Evolutionary conservation across 2,113 vertebrate species (phyloP).

Genomic region (Otis tarda): DNA sequence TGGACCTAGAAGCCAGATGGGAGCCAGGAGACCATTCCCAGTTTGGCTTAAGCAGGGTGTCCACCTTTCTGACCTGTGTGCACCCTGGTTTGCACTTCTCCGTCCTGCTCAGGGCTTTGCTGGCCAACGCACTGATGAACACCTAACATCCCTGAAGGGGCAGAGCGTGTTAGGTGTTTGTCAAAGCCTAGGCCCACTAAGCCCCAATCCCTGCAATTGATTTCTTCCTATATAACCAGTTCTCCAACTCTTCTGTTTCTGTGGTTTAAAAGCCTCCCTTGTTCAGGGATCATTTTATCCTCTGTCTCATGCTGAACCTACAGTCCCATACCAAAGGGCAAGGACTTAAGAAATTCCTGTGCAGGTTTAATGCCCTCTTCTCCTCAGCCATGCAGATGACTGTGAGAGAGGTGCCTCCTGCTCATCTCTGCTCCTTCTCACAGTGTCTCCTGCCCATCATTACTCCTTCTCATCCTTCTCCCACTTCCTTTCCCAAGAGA

Average conservation of each 20-base stretch:
- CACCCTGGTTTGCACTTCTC: background rate
- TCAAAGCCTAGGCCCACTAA: background rate
- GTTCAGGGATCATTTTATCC: background rate
- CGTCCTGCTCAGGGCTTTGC: background rate
- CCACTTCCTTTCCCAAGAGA: background rate
- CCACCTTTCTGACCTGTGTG: background rate
- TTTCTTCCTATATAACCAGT: background rate
- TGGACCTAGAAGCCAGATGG: background rate
- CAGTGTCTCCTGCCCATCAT: background rate
- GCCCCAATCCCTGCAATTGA: fast-evolving
- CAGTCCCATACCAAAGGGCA: background rate
- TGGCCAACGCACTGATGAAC: background rate
- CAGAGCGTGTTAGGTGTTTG: background rate
- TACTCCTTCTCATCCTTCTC: background rate
- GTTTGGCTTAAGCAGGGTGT: background rate
- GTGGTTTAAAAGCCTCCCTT: background rate
- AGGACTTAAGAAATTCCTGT: background rate
- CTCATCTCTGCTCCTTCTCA: background rate
- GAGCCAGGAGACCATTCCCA: background rate
- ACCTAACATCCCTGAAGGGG: background rate
- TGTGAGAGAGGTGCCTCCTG: background rate
- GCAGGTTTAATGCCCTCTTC: background rate
- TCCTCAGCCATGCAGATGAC: background rate
- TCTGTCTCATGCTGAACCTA: background rate
- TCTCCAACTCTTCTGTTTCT: background rate